Conservation (phyloP, 2,888 invertebrate species). For the Chydorus sphaericus region DNA sequence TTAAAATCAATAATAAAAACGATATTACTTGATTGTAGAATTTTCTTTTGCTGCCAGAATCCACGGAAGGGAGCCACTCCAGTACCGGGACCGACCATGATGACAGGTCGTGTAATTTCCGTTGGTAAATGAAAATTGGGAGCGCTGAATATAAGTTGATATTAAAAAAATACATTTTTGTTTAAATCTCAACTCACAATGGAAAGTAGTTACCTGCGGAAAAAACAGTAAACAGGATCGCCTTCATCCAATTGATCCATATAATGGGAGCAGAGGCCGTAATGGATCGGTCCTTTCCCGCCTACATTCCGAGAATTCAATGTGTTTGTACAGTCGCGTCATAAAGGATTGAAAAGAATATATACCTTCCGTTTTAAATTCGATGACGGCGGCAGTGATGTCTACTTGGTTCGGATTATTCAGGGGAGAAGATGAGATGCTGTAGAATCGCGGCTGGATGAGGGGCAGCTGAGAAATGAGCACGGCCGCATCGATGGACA, state of each 20-base stretch:
- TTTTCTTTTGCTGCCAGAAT: slow-evolving; percentile 65
- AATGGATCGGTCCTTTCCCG: slow-evolving; percentile 68
- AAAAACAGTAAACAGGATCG: slow-evolving; percentile 43
- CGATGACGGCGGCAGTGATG: slow-evolving; percentile 80
- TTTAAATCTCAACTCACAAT: background rate
- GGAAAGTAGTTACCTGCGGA: slow-evolving; percentile 48
- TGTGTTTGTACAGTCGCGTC: too few relatives aligned
- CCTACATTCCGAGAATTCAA: slow-evolving; percentile 41
- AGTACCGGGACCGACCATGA: slow-evolving; percentile 81
- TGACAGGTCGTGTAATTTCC: slow-evolving; percentile 57
- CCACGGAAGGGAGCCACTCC: slow-evolving; percentile 89
- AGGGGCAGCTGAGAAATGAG: slow-evolving; percentile 67
- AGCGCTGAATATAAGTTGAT: slow-evolving; percentile 57
- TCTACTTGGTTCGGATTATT: slow-evolving; percentile 66
- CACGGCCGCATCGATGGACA: slow-evolving; percentile 64
- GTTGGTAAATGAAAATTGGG: slow-evolving; percentile 71
- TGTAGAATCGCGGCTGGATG: slow-evolving; percentile 83
- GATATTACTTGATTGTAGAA: slow-evolving; percentile 3
- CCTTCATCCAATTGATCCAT: slow-evolving; percentile 55
- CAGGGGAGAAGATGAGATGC: slow-evolving; percentile 75
- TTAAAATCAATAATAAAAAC: too few relatives aligned
- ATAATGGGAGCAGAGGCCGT: slow-evolving; percentile 88
- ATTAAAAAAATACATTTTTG: too few relatives aligned
- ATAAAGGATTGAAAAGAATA: too few relatives aligned
- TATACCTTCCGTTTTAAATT: slow-evolving; percentile 64